Base-by-base conservation (phyloP, 2,113 vertebrate genomes). In the Pituophis catenifer region DNA sequence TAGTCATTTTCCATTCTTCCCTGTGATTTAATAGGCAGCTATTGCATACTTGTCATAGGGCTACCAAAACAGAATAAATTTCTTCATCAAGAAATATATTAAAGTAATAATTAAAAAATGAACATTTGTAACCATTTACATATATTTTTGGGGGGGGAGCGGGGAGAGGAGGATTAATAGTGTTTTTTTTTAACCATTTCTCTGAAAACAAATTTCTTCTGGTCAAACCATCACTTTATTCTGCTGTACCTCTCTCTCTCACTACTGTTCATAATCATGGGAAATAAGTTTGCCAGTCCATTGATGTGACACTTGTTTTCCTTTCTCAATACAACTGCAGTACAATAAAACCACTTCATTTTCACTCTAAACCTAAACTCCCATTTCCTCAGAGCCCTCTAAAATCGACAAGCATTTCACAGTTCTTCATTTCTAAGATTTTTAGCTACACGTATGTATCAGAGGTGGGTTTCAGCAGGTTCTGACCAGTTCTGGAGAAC, bases 131-230 rank as follows among this genome's bases (percentile, higher is more conserved):
- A 44, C 70, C 17, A 19, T 81, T 7, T 81, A 19, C 33, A 81
- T 9, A 3, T 38, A 6, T 38, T n/a, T 15, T 44, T 3, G 2
- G 38, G 1, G n/a, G 12, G n/a, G 10, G 26, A 2, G 1, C 5
- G 62, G 29, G 11, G n/a, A 38, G n/a, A 75, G n/a, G 70, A 75
- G 15, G 70, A 81, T 81, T 38, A 81, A 38, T 38, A 38, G 7
- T 11, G 26, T 0, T 5, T 70, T 75, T 44, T 44, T 54, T 13
- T 13, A 75, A 75, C n/a, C 2, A 38, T 33, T 75, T 75, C n/a
- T 75, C n/a, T 38, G 70, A 15, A 75, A 75, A 33, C 70, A 75
- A 15, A 75, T 19, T 38, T 38, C 70, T 75, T 38, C 15, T 8
- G n/a, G 70, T 33, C 70, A 75, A 75, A 19, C 5, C n/a, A 38